Base-by-base conservation (phyloP, 2,888 invertebrate species). In the Napeogenes inachia region DNA sequence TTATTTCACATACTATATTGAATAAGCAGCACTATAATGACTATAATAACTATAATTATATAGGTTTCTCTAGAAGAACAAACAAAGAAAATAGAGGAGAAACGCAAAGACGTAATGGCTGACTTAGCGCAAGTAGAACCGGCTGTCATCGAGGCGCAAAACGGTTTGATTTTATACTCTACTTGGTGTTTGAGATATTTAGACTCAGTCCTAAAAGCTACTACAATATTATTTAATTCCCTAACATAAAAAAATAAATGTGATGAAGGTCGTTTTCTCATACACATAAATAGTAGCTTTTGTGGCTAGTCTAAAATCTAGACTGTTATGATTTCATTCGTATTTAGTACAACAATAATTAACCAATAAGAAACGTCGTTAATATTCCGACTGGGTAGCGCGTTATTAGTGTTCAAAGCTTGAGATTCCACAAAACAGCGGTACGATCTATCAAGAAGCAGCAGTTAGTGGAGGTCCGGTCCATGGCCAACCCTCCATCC, bases 71-170 rank as follows among this genome's bases (percentile, higher is more conserved):
- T 96, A 76, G 95, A 95, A 62, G 95, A 96, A 76, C 98, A 99
- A 91, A 98, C 97, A 0, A 93, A 97, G 65, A 95, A 96, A 78
- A 99, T 99, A 67, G 95, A 96, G 72, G 95, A 96, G 79, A 99
- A 99, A 87, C 94, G 98, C 72, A 94, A 95, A 70, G 95, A 95
- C 80, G 99, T 99, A 2, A 97, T 97, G 95, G 96, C 95, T 12
- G 99, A 99, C 87, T 93, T 99, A 73, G 98, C 97, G 2, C 95
- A 97, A 88, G 99, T 99, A 59, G 99, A 99, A 87, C 99, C 99
- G 0, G 99, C 99, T 68, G 99, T 99, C 72, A 95, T 98, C 75
- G 99, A 99, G 74, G 99, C 99, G 45, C 99, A 99, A 92, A 96
- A 95, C 91, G 98, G 96, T 96, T 92, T 88, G 90, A 75, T 74